Conservation (phyloP, 1,140 invertebrate genomes). For the Drosophila ananassae region DNA sequence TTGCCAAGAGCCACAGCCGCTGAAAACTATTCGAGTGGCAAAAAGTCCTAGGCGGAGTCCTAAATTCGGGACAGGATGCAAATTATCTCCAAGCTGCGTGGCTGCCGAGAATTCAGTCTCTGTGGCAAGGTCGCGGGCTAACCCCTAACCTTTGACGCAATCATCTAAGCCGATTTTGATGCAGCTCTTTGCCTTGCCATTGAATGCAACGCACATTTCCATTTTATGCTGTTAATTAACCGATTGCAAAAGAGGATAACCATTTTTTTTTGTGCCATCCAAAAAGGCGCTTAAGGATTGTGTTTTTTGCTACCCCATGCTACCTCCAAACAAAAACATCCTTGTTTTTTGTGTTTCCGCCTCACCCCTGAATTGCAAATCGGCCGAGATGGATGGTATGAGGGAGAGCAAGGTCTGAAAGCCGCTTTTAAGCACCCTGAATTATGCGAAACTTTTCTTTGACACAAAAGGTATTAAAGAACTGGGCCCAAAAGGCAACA, state of each 20-base stretch:
- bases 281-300: conserved; percentile 19
- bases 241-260: conserved; percentile 29
- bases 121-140: not conserved
- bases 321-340: conserved; percentile 15
- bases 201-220: not conserved
- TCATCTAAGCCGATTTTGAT: conserved; percentile 9
- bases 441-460: conserved; percentile 58
- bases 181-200: not conserved
- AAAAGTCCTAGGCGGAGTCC: conserved; percentile 20
- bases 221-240: conserved; percentile 28
- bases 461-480: conserved; percentile 49
- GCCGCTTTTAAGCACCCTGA: conserved; percentile 32
- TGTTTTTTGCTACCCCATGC: not conserved
- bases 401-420: conserved; percentile 3
- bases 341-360: conserved; percentile 2
- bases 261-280: not conserved
- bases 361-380: conserved; percentile 42
- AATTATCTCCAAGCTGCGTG: conserved; percentile 11
- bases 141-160: conserved; percentile 9
- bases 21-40: conserved; percentile 56
- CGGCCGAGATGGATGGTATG: not conserved
- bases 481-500: conserved; percentile 13
- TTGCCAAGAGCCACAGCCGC: conserved; percentile 31
- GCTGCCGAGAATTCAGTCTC: not conserved
- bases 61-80: not conserved